Base-by-base conservation (phyloP, 2,888 invertebrate species). In the Thelaira solivaga region DNA sequence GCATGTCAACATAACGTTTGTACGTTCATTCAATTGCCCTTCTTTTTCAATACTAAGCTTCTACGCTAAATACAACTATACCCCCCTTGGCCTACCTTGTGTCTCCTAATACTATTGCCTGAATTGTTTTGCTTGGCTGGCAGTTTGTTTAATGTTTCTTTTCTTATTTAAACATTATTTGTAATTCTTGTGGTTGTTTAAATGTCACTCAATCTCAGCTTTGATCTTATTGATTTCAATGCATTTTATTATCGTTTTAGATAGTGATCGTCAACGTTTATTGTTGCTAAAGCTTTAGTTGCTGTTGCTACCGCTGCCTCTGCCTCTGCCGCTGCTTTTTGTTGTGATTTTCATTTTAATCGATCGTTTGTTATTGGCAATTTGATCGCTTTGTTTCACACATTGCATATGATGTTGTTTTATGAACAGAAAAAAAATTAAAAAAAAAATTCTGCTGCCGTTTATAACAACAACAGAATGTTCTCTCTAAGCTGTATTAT, bases 191-290 rank as follows among this genome's bases (percentile, higher is more conserved):
- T 71, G 62, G 72, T 62, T 77, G 77, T 65, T 73, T 74, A 78
- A 78, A 78, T 78, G 78, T 78, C 78, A 78, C 69, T 78, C 78
- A 78, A 78, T 78, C 78, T 67, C 59, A 39, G 72, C 78, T 65
- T 69, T 69, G 78, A 78, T 78, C 62, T 73, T 69, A 69, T 73
- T 78, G 77, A 78, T 74, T 78, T 69, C 77, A 78, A 74, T 78
- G 77, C 77, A 78, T 78, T 78, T 78, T 78, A 78, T 78, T 78
- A 78, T 78, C 78, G 78, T 74, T 78, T 78, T 65, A 74, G 78
- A 78, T 78, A 78, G 78, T 65, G 74, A 78, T 78, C 78, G 57
- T 64, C 55, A 68, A 59, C 45, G 47, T 39, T 22, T 4, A n/a
- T n/a, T 16, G 18, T 43, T 51, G 16, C 2, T 41, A n/a, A n/a